phyloP scores from a whole-genome alignment of 2,888 invertebrate species.

The Brassicogethes aeneus region DNA sequence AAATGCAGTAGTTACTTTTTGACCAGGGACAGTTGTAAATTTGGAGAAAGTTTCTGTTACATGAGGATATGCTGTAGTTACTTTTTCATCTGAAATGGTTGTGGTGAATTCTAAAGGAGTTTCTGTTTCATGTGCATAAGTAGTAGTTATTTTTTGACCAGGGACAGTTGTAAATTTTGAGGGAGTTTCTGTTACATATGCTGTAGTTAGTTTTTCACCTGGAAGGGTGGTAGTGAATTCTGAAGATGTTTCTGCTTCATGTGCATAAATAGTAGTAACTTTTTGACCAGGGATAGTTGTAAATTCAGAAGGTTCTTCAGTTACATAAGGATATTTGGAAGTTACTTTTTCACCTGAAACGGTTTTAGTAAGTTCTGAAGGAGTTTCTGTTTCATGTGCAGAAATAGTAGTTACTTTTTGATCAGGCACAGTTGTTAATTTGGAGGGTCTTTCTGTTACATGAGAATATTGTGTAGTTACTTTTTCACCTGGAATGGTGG shows the following conservation, averaged over 20 bases:
- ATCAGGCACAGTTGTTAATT: not conserved
- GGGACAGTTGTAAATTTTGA: not conserved
- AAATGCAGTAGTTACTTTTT: conserved; percentile 4
- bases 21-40: not conserved
- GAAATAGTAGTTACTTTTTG: not conserved
- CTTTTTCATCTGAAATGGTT: not conserved
- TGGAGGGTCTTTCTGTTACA: conserved; percentile 7
- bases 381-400: not conserved
- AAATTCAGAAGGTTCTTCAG: not conserved
- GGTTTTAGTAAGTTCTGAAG: not conserved
- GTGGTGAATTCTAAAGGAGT: not conserved
- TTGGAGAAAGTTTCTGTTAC: not conserved
- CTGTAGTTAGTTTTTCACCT: not conserved
- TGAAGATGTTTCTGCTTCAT: no score
- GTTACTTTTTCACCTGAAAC: not conserved
- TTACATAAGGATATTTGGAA: not conserved
- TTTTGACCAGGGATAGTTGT: no score
- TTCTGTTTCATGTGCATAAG: conserved; percentile 1
- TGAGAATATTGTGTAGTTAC: conserved; percentile 3
- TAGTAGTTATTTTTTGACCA: not conserved
- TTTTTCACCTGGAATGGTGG: conserved; percentile 2
- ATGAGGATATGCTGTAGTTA: not conserved
- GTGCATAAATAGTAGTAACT: no score
- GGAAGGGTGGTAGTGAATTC: no score
- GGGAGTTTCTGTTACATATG: conserved; percentile 4